Base-by-base conservation (phyloP, 2,797 vertebrate species). In the Dallia pectoralis region DNA sequence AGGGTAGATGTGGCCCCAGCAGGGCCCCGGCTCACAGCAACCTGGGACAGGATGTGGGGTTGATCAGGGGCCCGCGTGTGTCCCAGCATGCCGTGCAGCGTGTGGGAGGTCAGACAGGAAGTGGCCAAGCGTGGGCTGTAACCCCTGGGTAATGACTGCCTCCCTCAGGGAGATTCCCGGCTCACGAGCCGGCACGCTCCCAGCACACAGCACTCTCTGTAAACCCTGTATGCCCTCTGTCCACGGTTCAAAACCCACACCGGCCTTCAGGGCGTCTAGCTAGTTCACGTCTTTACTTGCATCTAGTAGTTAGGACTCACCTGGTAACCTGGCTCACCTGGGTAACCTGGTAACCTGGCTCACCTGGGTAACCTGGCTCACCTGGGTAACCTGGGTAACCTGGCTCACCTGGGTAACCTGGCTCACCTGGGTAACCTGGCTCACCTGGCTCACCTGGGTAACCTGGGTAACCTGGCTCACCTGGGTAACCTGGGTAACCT, bases 111-210 rank as follows among this genome's bases (percentile, higher is more conserved):
- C 85, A 85, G 85, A 81, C 87, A 90, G 90, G 91, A 93, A 91
- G 87, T 87, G 83, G 84, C 80, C 79, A 87, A 86, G 86, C 85
- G 79, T 87, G 86, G 85, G 87, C 87, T 88, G 74, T 91, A 88
- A 91, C 89, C 87, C 90, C 84, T 87, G 89, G 84, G 90, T 91
- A 92, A 92, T 88, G 85, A 91, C 86, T 75, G n/a, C 81, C 80
- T 30, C 16, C 16, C 82, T 79, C 85, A 72, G 29, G 81, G 84
- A 79, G 83, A 44, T 71, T 71, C 33, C 67, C 48, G 15, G 29
- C 56, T n/a, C 15, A 36, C 53, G 19, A 4, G 15, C 25, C 40
- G 53, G 33, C 70, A 56, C 25, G 61, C 63, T 74, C 27, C 70
- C 44, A 12, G 22, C 69, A 61, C 22, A 12, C 64, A 40, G n/a